Evolutionary conservation across 2,797 vertebrate genomes (phyloP).

Genomic region (Taenioides sp.): DNA sequence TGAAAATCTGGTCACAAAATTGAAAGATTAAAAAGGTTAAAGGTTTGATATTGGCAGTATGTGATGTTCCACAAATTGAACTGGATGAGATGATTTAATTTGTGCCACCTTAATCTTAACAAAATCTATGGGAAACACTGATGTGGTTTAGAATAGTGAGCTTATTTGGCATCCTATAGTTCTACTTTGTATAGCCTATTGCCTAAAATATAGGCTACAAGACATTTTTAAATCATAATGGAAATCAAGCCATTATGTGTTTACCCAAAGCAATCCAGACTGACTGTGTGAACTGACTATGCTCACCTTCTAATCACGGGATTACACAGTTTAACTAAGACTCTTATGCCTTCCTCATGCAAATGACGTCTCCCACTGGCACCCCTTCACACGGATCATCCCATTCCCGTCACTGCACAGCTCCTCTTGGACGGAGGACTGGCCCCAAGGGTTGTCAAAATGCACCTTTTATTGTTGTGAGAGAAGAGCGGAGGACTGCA

Average conservation of each 20-base stretch:
- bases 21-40: too few relatives aligned
- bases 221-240: neutral
- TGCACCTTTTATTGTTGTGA: constrained; percentile 31
- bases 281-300: constrained; percentile 26
- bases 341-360: constrained; percentile 70
- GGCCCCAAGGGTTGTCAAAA: constrained; percentile 31
- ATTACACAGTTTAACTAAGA: constrained; percentile 73
- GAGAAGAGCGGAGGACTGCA: neutral
- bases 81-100: too few relatives aligned
- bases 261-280: constrained; percentile 21
- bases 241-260: neutral
- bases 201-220: too few relatives aligned
- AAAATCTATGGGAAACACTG: too few relatives aligned
- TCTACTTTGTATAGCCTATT: neutral
- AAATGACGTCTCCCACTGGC: constrained; percentile 63
- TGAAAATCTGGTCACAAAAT: too few relatives aligned
- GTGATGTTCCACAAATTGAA: too few relatives aligned
- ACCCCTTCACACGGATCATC: constrained; percentile 64
- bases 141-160: neutral
- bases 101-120: too few relatives aligned
- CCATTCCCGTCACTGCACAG: constrained; percentile 24
- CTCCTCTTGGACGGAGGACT: constrained; percentile 24
- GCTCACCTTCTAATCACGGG: constrained; percentile 69
- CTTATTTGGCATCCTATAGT: neutral
- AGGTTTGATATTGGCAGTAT: too few relatives aligned